A percentile compares a stretch with the other conserved stretches of the same genome.
These are phyloP conservation scores for Cherax destructor DNA, from an alignment of 1,140 invertebrate genomes.

Conservation along the genomic window DNA sequence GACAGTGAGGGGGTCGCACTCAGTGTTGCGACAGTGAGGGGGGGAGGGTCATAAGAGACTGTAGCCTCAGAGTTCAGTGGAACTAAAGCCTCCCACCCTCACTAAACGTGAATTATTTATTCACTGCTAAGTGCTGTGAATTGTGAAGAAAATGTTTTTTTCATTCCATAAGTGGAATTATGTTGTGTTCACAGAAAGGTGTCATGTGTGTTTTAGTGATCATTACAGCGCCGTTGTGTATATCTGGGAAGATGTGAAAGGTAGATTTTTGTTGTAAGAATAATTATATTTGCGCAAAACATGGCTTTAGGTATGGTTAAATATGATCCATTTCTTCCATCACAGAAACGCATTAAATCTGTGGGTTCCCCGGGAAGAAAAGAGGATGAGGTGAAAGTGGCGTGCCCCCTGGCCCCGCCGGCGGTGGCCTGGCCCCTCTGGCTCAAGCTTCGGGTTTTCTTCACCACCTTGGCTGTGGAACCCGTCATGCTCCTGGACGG, in stretches of 20 bases:
- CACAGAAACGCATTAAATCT: conserved; percentile 42
- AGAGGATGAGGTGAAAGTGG: background rate
- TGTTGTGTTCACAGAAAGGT: background rate
- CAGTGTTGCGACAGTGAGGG: too few species aligned
- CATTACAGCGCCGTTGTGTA: background rate
- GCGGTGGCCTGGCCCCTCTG: conserved; percentile 47
- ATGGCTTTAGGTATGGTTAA: background rate
- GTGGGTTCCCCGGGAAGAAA: background rate
- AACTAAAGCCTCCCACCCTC: too few species aligned
- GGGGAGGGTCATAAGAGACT: too few species aligned
- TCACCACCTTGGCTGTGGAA: conserved; percentile 51
- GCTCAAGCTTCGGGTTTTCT: conserved; percentile 51
- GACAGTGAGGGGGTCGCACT: too few species aligned
- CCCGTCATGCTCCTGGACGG: conserved; percentile 71
- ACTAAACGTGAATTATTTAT: too few species aligned
- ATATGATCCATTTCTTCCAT: background rate
- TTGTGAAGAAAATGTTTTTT: too few species aligned
- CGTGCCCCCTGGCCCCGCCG: conserved; percentile 1
- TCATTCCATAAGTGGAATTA: background rate
- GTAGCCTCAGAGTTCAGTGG: too few species aligned
- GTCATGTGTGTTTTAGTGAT: background rate
- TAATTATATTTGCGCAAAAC: background rate
- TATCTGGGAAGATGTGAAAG: background rate
- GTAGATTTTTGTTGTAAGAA: background rate
- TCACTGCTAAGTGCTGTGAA: too few species aligned